Percentiles rank a stretch among this genome's conserved stretches.
Evolutionary conservation across 2,797 vertebrate genomes (phyloP).

Genomic region (Microcaecilia unicolor): DNA sequence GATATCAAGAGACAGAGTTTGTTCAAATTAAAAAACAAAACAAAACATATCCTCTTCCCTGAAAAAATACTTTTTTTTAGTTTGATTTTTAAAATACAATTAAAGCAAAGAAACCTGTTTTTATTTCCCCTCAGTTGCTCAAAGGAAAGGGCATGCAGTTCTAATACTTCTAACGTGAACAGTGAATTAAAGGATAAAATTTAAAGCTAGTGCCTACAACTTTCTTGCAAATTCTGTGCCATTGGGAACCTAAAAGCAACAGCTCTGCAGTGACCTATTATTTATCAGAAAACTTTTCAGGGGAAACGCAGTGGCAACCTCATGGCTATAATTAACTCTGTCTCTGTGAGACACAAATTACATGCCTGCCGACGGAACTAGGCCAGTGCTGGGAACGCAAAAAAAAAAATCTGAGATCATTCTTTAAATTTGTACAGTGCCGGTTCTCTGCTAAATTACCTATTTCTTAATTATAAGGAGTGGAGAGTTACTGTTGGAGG

Average conservation of each 20-base stretch:
- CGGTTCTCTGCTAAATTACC: background rate
- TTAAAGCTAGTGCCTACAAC: constrained; percentile 1
- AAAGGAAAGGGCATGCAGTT: background rate
- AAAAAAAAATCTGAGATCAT: constrained; percentile 13
- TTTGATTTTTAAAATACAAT: background rate
- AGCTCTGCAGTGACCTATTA: background rate
- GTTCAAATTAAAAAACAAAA: background rate
- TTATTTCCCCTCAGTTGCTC: too few relatives aligned
- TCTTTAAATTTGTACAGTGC: background rate
- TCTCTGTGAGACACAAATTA: constrained; percentile 30
- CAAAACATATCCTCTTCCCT: background rate
- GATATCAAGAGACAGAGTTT: background rate
- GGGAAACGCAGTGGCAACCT: background rate
- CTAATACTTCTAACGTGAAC: constrained; percentile 1
- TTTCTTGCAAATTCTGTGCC: background rate
- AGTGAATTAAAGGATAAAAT: background rate
- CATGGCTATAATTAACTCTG: constrained; percentile 25
- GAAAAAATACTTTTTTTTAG: background rate
- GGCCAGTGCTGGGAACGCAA: constrained; percentile 23
- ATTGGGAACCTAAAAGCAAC: background rate
- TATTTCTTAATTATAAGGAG: background rate
- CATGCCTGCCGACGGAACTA: constrained; percentile 20
- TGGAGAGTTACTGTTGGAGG: background rate
- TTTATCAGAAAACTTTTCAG: background rate
- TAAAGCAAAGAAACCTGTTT: background rate